Evolutionary conservation across 1,140 invertebrate species (phyloP), one percentile per base, ranked within the genome.

Genomic region (Meteorus sp.): DNA sequence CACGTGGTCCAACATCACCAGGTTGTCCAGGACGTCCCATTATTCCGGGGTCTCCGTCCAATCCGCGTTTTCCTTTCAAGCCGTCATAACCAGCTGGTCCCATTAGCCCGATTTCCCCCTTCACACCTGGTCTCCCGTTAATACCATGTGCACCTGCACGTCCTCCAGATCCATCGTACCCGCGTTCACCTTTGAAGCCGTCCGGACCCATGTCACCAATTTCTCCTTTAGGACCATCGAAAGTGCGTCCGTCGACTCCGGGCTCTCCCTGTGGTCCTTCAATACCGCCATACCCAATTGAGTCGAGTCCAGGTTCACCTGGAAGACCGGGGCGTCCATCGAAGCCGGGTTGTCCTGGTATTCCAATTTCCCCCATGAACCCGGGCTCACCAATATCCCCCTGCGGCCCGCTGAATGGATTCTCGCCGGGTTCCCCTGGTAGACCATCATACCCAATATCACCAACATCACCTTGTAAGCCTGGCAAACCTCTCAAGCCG

Each of bases 391-490:
- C 90, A 3, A 69, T 53, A 11, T 84, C 81, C 59, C 89, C 90
- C 75, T 90, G 87, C 11, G 81, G 77, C 48, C 89, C 90, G 60
- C 82, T 84, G 53, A 83, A 84, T 1, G 86, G 74, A 37, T 79
- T 79, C 11, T 81, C 77, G 20, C 84, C 84, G 39, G 63, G 77
- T 23, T 63, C 35, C 33, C 83, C 81, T 35, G 68, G 51, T 0
- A 69, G 20, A 0, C 83, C 84, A 8, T 68, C 59, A 17, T 58
- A 48, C 53, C 83, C 82, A 37, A 67, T 41, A 11, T 72, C 66
- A 65, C 84, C 83, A n/a, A 63, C 57, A 0, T 66, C 54, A 29
- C 85, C 85, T 43, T 69, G 67, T 11, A 43, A 13, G 37, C 82
- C 83, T 0, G 45, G 20, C 1, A 73, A 59, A 17, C 89, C 89